Percentiles rank a stretch among this genome's conserved stretches.
phyloP scores from a whole-genome alignment of 1,140 invertebrate species.

The Meloidogyne floridensis region DNA sequence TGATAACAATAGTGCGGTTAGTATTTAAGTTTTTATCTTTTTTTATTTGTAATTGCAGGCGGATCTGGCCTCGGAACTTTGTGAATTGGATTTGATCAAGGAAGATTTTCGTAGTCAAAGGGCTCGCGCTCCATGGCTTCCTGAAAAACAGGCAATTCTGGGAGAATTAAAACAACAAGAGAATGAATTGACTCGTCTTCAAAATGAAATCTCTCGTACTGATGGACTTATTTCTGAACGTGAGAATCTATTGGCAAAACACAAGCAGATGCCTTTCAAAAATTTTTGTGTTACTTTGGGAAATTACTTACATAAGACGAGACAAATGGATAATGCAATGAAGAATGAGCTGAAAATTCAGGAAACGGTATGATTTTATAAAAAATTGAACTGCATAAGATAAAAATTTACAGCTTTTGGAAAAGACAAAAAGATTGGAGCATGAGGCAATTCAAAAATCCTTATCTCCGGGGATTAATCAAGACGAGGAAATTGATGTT shows the following conservation, averaged over 20 bases:
- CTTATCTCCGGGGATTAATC: background rate
- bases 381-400: too few species aligned
- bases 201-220: background rate
- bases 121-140: background rate
- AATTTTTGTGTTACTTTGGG: background rate
- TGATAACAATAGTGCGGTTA: background rate
- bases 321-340: background rate
- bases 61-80: background rate
- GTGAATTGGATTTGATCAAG: background rate
- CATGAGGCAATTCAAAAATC: background rate
- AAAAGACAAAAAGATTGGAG: constrained; percentile 6
- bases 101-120: background rate
- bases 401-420: background rate
- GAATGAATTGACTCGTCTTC: background rate
- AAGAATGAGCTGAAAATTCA: background rate
- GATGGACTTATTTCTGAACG: background rate
- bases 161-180: background rate
- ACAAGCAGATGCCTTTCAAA: background rate
- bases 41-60: background rate
- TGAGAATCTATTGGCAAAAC: background rate
- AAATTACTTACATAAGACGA: background rate
- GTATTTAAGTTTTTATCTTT: background rate
- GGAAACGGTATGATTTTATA: background rate
- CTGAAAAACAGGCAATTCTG: background rate
- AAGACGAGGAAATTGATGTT: background rate